Conservation (phyloP, 2,113 vertebrate species). For the Vicugna pacos region DNA sequence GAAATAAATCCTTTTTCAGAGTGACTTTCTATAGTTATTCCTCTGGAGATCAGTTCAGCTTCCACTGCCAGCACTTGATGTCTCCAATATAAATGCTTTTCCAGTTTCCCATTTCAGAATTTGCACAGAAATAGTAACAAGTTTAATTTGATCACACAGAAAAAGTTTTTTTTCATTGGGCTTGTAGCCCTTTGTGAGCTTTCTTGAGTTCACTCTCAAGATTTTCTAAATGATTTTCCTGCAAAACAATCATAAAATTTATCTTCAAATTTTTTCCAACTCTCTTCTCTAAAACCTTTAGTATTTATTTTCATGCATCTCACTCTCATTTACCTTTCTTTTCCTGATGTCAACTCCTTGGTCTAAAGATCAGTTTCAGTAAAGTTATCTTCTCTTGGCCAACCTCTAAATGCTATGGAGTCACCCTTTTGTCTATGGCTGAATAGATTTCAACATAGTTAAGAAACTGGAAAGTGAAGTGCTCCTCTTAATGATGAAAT, state of each 20-base stretch:
- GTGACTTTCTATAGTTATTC: slow-evolving; percentile 15
- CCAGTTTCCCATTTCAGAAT: slow-evolving; percentile 16
- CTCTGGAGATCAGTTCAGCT: background rate
- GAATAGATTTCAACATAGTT: background rate
- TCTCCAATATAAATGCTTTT: slow-evolving; percentile 2
- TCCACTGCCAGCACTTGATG: background rate
- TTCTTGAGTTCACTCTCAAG: slow-evolving; percentile 12
- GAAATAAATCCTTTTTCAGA: slow-evolving; percentile 26
- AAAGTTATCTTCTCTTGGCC: background rate
- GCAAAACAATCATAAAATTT: slow-evolving; percentile 16
- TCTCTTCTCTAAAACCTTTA: background rate
- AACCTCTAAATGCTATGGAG: background rate
- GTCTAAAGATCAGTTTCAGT: background rate
- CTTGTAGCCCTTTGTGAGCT: background rate
- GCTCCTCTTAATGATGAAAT: background rate
- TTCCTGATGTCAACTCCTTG: background rate
- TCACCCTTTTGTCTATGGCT: background rate
- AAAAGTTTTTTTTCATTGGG: slow-evolving; percentile 3
- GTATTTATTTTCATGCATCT: background rate
- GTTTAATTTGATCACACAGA: slow-evolving; percentile 16
- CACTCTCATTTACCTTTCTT: background rate
- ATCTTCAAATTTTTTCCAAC: background rate
- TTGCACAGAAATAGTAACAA: slow-evolving; percentile 34
- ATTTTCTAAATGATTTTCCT: background rate
- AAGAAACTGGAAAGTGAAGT: background rate